Evolutionary conservation across 2,797 vertebrate species (phyloP).

Genomic region (Pagetopsis macropterus): DNA sequence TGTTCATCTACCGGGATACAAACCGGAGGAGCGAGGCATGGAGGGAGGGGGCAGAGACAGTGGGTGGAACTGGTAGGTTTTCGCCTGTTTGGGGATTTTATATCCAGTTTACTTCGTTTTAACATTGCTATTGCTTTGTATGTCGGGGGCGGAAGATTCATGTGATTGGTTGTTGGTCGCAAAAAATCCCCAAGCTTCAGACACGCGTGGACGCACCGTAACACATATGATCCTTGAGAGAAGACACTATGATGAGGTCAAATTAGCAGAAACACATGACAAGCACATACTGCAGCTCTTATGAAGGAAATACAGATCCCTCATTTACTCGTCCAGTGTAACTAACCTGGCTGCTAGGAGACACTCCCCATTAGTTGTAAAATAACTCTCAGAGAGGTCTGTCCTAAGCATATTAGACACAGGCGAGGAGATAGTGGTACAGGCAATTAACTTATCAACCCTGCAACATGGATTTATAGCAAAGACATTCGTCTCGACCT

Average conservation of each 20-base stretch:
- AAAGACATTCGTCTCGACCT: slow-evolving; percentile 60
- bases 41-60: no score
- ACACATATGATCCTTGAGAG: background rate
- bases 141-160: no score
- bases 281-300: slow-evolving; percentile 8
- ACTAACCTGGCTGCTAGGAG: slow-evolving; percentile 31
- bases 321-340: slow-evolving; percentile 54
- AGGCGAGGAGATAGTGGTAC: slow-evolving; percentile 66
- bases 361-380: slow-evolving; percentile 68
- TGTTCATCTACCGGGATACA: no score
- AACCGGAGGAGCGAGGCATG: no score
- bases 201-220: background rate
- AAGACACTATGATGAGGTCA: background rate
- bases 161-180: no score
- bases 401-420: slow-evolving; percentile 68
- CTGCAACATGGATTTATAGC: slow-evolving; percentile 77
- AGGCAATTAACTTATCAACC: slow-evolving; percentile 82
- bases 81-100: no score
- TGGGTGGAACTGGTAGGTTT: no score
- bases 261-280: slow-evolving; percentile 4
- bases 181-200: no score
- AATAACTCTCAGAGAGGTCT: slow-evolving; percentile 69
- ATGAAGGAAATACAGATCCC: slow-evolving; percentile 27
- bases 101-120: no score
- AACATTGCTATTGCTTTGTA: no score